Percentiles rank a stretch among this genome's conserved stretches.
phyloP scores from a whole-genome alignment of 2,888 invertebrate species.

The Platycnemis pennipes region DNA sequence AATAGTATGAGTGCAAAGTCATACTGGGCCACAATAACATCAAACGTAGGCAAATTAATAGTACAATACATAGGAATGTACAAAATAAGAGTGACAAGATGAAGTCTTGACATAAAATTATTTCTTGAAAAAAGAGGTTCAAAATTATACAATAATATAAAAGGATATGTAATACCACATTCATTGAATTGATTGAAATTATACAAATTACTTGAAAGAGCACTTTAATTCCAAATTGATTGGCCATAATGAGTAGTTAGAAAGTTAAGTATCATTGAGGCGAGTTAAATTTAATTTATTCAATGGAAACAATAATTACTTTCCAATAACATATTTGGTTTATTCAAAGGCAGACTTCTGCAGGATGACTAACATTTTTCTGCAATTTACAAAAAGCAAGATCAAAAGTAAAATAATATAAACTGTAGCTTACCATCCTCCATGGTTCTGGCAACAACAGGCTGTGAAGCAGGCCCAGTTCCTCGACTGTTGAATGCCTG shows the following conservation, averaged over 20 bases:
- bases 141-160: neutral
- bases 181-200: too few relatives aligned
- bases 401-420: neutral
- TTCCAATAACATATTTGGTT: too few relatives aligned
- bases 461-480: constrained; percentile 91
- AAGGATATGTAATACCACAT: neutral
- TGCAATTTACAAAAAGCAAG: neutral
- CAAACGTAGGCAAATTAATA: neutral
- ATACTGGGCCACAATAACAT: neutral
- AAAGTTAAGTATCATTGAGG: too few relatives aligned
- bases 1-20: neutral
- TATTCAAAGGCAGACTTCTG: too few relatives aligned
- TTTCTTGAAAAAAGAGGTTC: neutral
- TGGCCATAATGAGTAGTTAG: too few relatives aligned
- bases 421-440: constrained; percentile 87
- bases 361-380: too few relatives aligned
- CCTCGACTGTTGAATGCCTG: constrained; percentile 94
- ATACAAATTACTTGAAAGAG: neutral
- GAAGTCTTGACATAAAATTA: neutral
- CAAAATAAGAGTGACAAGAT: neutral
- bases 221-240: too few relatives aligned
- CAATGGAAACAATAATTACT: too few relatives aligned
- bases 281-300: too few relatives aligned
- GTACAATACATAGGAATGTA: neutral
- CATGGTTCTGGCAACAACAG: constrained; percentile 89